Conservation (phyloP, 1,140 invertebrate species). For the Sipha flava region DNA sequence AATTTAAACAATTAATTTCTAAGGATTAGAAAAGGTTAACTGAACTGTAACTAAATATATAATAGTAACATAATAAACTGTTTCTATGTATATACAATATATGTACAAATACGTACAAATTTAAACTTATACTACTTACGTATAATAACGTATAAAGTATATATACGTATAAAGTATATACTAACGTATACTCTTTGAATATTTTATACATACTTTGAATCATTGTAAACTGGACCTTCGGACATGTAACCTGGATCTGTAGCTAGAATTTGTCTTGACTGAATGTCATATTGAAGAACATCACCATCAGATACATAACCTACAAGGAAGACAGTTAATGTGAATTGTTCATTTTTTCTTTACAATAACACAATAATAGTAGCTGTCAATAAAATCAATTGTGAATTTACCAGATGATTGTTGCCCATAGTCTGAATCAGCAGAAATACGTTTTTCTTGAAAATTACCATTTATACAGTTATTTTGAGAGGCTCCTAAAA, state of each 20-base stretch:
- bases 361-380: background rate
- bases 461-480: conserved; percentile 10
- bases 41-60: no score
- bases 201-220: background rate
- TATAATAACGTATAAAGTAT: no score
- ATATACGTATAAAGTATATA: no score
- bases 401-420: conserved; percentile 6
- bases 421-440: conserved; percentile 17
- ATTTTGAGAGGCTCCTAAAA: background rate
- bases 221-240: conserved; percentile 29
- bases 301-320: conserved; percentile 73
- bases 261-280: conserved; percentile 1
- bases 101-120: no score
- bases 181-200: background rate
- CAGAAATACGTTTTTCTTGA: conserved; percentile 30
- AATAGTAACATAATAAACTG: no score
- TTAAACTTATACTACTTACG: no score
- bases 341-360: background rate
- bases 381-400: background rate
- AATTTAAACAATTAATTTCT: no score
- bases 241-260: conserved; percentile 33
- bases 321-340: conserved; percentile 36
- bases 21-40: no score
- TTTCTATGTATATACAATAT: no score
- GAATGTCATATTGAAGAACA: conserved; percentile 47